These are phyloP conservation scores for Zosterops hypoxanthus DNA, from an alignment of 2,113 vertebrate species.

Conservation along the genomic window DNA sequence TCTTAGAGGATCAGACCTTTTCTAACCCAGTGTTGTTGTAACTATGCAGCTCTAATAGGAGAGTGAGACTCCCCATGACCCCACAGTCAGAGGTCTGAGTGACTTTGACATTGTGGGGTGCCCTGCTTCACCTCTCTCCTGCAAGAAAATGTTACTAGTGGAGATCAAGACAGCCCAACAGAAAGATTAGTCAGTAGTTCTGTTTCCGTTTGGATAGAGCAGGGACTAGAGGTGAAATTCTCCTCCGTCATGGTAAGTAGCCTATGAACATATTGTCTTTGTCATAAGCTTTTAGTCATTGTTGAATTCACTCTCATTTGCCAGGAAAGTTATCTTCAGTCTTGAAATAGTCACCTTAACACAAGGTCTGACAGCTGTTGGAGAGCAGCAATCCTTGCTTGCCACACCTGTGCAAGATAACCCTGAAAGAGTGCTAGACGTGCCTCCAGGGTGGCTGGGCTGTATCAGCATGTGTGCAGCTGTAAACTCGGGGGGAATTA, in stretches of 20 bases:
- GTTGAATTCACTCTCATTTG: not conserved
- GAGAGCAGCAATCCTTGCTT: not conserved
- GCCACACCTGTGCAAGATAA: not conserved
- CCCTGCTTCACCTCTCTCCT: not conserved
- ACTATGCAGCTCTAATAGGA: not conserved
- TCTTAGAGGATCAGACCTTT: not conserved
- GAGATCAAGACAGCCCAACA: not conserved
- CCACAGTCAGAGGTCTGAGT: fast-evolving
- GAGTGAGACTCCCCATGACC: not conserved
- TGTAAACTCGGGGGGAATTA: too few relatives aligned
- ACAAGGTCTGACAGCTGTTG: not conserved
- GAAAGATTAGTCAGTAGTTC: not conserved
- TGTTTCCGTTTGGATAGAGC: not conserved
- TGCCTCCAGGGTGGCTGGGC: not conserved
- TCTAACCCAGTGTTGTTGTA: not conserved
- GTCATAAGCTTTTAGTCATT: not conserved
- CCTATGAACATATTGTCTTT: not conserved
- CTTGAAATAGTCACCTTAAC: not conserved
- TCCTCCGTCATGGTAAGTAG: not conserved
- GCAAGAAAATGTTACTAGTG: not conserved
- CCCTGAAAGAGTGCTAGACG: not conserved
- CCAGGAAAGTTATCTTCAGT: not conserved
- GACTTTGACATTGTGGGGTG: not conserved
- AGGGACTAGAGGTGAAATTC: not conserved
- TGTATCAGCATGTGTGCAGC: not conserved